These are phyloP conservation scores for Latrodectus geometricus DNA, from an alignment of 1,140 invertebrate species.

Conservation along the genomic window DNA sequence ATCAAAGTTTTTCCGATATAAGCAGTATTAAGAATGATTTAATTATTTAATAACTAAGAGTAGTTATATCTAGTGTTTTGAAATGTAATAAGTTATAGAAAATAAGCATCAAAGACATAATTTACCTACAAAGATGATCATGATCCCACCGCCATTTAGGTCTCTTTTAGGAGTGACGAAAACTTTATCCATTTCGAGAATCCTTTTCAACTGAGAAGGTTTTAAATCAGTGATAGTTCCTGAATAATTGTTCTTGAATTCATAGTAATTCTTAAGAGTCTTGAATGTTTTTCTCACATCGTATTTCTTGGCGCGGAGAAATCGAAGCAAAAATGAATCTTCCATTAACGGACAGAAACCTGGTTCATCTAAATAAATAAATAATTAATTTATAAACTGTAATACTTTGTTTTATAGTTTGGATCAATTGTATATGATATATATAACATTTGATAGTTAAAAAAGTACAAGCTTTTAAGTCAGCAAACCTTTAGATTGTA, in stretches of 20 bases:
- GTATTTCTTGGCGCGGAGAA: slow-evolving; percentile 38
- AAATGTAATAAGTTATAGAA: not conserved
- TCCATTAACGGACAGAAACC: not conserved
- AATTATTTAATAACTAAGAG: too few species aligned
- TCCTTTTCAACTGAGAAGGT: slow-evolving; percentile 31
- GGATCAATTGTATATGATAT: too few species aligned
- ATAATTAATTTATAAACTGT: too few species aligned
- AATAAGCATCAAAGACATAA: not conserved
- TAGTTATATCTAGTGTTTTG: not conserved
- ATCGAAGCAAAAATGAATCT: slow-evolving; percentile 44
- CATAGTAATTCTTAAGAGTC: slow-evolving; percentile 33
- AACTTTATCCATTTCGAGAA: slow-evolving; percentile 12
- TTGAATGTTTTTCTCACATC: slow-evolving; percentile 41
- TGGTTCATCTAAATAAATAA: too few species aligned
- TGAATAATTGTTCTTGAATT: slow-evolving; percentile 5
- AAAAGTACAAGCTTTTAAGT: too few species aligned
- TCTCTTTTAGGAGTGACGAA: not conserved
- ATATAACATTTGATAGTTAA: too few species aligned
- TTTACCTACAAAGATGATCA: not conserved
- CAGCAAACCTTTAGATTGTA: too few species aligned
- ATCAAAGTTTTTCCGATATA: too few species aligned
- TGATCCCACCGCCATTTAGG: not conserved
- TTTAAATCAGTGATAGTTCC: slow-evolving; percentile 35
- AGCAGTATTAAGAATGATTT: too few species aligned
- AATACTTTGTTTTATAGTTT: too few species aligned